phyloP scores from a whole-genome alignment of 2,797 vertebrate genomes.

The Pelochelys cantorii region DNA sequence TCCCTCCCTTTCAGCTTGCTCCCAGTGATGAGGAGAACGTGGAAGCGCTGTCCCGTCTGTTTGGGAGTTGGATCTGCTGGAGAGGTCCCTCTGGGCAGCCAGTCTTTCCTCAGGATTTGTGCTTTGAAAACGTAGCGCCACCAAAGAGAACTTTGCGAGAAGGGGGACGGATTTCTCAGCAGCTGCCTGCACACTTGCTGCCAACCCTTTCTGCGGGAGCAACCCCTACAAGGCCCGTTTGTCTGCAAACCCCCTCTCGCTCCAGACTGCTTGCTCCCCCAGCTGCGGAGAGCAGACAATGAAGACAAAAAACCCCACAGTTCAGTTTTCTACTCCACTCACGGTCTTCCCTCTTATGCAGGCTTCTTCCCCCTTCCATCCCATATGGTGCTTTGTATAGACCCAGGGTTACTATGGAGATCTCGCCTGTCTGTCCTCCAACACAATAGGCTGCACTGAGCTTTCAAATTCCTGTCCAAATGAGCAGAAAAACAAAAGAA shows the following conservation, averaged over 20 bases:
- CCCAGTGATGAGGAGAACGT: rapidly evolving
- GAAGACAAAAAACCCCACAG: slow-evolving; percentile 32
- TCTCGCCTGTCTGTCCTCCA: slow-evolving; percentile 21
- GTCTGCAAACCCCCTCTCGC: background rate
- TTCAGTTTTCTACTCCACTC: slow-evolving; percentile 10
- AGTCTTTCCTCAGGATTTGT: background rate
- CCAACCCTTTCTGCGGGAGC: background rate
- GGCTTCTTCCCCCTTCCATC: slow-evolving; percentile 14
- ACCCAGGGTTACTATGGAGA: slow-evolving; percentile 73
- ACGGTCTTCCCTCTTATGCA: background rate
- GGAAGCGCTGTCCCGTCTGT: background rate
- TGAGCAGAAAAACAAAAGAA: slow-evolving; percentile 8
- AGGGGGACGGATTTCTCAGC: background rate
- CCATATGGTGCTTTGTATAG: slow-evolving; percentile 67
- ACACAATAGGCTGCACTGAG: slow-evolving; percentile 45
- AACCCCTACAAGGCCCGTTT: background rate
- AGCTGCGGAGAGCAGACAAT: background rate
- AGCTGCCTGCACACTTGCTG: background rate
- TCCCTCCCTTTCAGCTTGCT: background rate
- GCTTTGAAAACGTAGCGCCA: background rate
- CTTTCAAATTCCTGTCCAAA: slow-evolving; percentile 44
- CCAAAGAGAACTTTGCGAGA: background rate
- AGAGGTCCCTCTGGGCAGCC: background rate
- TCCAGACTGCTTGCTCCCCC: background rate
- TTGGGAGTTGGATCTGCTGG: background rate